Conservation (phyloP, 2,888 invertebrate genomes). For the Amphipoea oculea region DNA sequence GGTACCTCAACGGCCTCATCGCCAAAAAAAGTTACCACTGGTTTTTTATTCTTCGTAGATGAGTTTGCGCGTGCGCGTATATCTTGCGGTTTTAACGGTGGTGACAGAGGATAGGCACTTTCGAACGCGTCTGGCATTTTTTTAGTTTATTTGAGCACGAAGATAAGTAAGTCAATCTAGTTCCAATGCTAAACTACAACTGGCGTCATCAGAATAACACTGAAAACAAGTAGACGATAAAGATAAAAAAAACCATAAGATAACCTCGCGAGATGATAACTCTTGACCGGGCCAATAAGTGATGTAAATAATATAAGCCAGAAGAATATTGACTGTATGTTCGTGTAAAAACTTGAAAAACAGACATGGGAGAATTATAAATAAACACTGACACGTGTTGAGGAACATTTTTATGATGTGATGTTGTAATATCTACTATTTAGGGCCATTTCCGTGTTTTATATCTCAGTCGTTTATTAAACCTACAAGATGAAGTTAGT, state of each 20-base stretch:
- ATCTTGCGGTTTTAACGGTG: constrained; percentile 87
- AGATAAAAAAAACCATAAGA: constrained; percentile 70
- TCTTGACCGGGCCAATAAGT: constrained; percentile 77
- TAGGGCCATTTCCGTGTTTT: background rate
- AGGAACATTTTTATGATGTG: constrained; percentile 3
- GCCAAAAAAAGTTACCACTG: constrained; percentile 83
- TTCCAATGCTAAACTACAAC: constrained; percentile 68
- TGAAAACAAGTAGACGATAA: constrained; percentile 76
- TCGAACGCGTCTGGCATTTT: constrained; percentile 91
- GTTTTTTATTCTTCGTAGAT: constrained; percentile 82
- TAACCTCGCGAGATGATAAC: constrained; percentile 84
- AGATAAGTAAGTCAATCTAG: constrained; percentile 62
- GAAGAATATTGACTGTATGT: constrained; percentile 29
- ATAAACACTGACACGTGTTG: constrained; percentile 13
- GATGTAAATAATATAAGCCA: constrained; percentile 80
- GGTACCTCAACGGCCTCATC: constrained; percentile 86
- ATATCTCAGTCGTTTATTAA: background rate
- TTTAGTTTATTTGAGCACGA: constrained; percentile 28
- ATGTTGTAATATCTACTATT: constrained; percentile 6
- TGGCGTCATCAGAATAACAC: constrained; percentile 65
- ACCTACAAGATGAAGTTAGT: background rate
- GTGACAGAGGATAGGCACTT: constrained; percentile 89
- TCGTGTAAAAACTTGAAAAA: constrained; percentile 30
- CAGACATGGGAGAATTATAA: constrained; percentile 16
- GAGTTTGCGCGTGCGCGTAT: constrained; percentile 91